phyloP scores from a whole-genome alignment of 2,113 vertebrate genomes.

The Oryzias javanicus region DNA sequence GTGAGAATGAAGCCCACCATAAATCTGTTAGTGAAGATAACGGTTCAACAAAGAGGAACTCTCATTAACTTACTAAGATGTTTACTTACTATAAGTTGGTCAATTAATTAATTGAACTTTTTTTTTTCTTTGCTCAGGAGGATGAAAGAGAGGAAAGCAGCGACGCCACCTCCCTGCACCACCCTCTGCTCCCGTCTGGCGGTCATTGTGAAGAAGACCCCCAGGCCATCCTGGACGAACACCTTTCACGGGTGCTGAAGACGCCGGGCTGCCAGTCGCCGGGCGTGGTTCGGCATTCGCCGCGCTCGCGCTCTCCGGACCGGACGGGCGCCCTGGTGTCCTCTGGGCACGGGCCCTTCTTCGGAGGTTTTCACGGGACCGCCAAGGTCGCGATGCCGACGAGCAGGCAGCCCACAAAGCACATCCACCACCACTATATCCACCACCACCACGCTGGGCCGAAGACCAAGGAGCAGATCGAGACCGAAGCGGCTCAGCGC shows the following conservation, averaged over 20 bases:
- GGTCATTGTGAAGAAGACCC: slow-evolving; percentile 90
- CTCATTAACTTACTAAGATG: slow-evolving; percentile 60
- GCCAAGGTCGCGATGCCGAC: slow-evolving; percentile 46
- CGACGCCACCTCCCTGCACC: slow-evolving; percentile 59
- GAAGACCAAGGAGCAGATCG: slow-evolving; percentile 90
- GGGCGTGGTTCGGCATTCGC: slow-evolving; percentile 82
- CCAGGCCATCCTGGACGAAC: slow-evolving; percentile 94
- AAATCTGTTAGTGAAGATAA: slow-evolving; percentile 72
- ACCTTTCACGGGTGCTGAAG: slow-evolving; percentile 93
- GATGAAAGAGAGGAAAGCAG: slow-evolving; percentile 83
- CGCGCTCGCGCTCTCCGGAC: slow-evolving; percentile 85
- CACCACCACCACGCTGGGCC: slow-evolving; percentile 87
- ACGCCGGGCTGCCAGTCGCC: slow-evolving; percentile 95
- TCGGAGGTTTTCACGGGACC: slow-evolving; percentile 50
- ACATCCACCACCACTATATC: slow-evolving; percentile 96
- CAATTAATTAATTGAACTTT: neutral
- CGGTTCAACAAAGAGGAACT: slow-evolving; percentile 58
- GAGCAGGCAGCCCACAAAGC: slow-evolving; percentile 83
- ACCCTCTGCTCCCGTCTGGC: slow-evolving; percentile 70
- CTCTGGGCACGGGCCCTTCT: slow-evolving; percentile 46
- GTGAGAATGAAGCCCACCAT: slow-evolving; percentile 67
- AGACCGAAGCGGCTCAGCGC: slow-evolving; percentile 86
- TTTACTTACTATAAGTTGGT: slow-evolving; percentile 41
- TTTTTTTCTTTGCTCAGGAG: slow-evolving; percentile 71
- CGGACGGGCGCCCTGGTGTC: slow-evolving; percentile 24